Conservation (phyloP, 2,113 vertebrate genomes). For the Tychaedon coryphoeus region DNA sequence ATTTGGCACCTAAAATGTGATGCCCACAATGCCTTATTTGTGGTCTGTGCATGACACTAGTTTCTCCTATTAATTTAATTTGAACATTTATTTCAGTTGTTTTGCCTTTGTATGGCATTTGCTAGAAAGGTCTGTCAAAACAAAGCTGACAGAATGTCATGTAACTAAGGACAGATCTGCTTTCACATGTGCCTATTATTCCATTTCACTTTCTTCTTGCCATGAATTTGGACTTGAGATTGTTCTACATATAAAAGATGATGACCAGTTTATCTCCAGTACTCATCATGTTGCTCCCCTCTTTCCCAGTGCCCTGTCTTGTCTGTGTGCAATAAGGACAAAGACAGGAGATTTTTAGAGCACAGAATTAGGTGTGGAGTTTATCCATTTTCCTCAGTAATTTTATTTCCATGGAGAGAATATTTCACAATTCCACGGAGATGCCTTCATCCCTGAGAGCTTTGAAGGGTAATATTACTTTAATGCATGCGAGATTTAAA, state of each 20-base stretch:
- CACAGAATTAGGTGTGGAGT: neutral
- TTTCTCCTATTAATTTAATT: neutral
- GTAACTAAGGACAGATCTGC: neutral
- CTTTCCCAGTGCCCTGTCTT: neutral
- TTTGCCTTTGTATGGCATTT: neutral
- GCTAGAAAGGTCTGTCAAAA: neutral
- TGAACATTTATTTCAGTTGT: neutral
- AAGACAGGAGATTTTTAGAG: neutral
- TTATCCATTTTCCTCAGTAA: neutral
- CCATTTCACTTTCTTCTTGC: neutral
- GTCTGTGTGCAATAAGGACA: neutral
- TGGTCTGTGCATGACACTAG: neutral
- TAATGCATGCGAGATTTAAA: neutral
- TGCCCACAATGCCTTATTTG: neutral
- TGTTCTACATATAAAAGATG: neutral
- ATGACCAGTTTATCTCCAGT: neutral
- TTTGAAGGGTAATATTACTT: neutral
- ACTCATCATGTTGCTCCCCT: neutral
- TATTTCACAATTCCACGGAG: neutral
- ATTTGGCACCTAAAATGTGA: neutral
- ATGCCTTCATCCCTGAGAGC: neutral
- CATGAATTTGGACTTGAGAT: neutral
- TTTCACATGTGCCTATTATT: neutral
- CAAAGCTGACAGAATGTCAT: neutral
- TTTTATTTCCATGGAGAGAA: neutral